Conservation (phyloP, 2,888 invertebrate species). For the Cheilosia urbana region DNA sequence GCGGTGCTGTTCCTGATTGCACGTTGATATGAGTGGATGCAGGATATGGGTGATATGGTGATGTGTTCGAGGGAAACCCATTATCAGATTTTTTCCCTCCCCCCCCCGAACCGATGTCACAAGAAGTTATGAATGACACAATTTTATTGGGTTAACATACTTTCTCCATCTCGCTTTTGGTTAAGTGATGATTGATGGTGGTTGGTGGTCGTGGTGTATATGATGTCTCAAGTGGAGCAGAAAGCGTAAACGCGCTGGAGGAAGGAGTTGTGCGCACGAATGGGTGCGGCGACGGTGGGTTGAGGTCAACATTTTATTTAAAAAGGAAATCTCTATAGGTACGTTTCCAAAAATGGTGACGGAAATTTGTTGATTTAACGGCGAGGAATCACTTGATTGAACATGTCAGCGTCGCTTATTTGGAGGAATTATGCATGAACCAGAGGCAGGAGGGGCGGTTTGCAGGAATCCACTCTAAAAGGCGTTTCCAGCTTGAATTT, state of each 20-base stretch:
- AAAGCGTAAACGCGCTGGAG: neutral
- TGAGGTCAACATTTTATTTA: constrained; percentile 11
- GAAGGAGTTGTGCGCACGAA: neutral
- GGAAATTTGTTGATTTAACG: constrained; percentile 15
- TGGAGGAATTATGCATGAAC: neutral
- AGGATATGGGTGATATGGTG: constrained; percentile 50
- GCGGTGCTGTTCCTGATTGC: constrained; percentile 75
- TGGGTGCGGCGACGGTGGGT: neutral
- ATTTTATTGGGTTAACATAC: constrained; percentile 73
- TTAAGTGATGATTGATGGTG: constrained; percentile 57
- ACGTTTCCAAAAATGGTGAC: constrained; percentile 13
- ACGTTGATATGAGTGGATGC: constrained; percentile 44
- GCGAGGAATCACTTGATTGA: constrained; percentile 13
- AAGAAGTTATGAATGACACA: constrained; percentile 69
- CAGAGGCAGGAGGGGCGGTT: too few relatives aligned
- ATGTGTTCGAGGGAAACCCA: constrained; percentile 66
- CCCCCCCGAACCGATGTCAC: constrained; percentile 49
- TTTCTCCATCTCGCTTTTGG: constrained; percentile 57
- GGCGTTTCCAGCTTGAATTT: too few relatives aligned
- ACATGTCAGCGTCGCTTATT: constrained; percentile 21
- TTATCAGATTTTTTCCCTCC: constrained; percentile 57
- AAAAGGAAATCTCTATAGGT: constrained; percentile 12
- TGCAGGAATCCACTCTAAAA: too few relatives aligned
- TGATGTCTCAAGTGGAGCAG: constrained; percentile 38
- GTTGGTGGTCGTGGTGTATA: constrained; percentile 1